Base-by-base conservation (phyloP, 2,888 invertebrate genomes). In the Camptogramma bilineatum region DNA sequence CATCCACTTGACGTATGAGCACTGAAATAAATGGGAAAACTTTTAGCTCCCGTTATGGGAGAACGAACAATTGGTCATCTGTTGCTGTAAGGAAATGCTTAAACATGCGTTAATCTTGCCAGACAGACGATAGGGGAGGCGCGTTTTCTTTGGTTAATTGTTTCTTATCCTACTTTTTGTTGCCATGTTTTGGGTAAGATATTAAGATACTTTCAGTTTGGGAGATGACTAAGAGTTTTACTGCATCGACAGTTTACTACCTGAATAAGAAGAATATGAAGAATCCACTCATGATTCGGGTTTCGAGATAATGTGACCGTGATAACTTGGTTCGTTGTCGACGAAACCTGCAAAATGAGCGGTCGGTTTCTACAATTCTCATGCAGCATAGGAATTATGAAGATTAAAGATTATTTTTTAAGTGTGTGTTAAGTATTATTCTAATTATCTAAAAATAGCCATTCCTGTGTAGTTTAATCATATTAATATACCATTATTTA, bases 281-380 rank as follows among this genome's bases (percentile, higher is more conserved):
- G 81, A 88, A 84, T 80, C 94, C 95, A 94, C 94, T 95, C 94
- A 95, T 95, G 94, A 94, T 95, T 95, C 97, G 95, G 97, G 97
- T 97, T 96, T 97, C 97, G 96, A 92, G 96, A 94, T 94, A 94
- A 94, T 95, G 96, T 94, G 96, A 94, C 97, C 97, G 96, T 95
- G 90, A 88, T 59, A 78, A 80, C 84, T 78, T 94, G 97, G 97
- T 97, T 97, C 97, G 97, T 97, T 97, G 97, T 97, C 97, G 97
- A 97, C 97, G 97, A 97, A 97, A 97, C 97, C 97, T 97, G 97
- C 97, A 97, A 96, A 95, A 95, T 96, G 95, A 96, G 94, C 94
- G 95, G 94, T 65, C 72, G 68, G 71, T 78, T 72, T 64, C 81
- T 54, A 62, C 75, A 55, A 72, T 61, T 54, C 72, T 51, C 3